These are phyloP conservation scores for Phyto melanocephala DNA, from an alignment of 2,888 invertebrate species.

Conservation along the genomic window DNA sequence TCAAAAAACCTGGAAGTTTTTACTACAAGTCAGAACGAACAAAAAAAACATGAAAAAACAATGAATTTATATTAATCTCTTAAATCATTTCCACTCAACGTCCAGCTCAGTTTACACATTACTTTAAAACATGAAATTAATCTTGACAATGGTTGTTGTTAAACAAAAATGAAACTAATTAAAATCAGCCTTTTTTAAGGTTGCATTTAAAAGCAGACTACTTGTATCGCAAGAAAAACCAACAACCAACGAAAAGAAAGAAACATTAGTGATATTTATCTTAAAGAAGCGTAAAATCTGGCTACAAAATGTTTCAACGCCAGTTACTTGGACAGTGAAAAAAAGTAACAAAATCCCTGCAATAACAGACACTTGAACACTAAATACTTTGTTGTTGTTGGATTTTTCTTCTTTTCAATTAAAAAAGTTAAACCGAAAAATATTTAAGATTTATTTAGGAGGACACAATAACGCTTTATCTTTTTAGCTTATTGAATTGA, in stretches of 20 bases:
- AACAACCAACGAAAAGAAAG: not conserved
- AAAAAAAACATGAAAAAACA: not conserved
- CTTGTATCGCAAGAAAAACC: too few relatives aligned
- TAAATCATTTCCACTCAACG: conserved; percentile 53
- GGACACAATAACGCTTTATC: too few relatives aligned
- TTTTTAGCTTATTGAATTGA: too few relatives aligned
- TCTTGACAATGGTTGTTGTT: conserved; percentile 45
- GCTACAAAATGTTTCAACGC: conserved; percentile 43
- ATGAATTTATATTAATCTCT: conserved; percentile 46
- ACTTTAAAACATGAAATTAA: conserved; percentile 33
- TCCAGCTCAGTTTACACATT: conserved; percentile 59
- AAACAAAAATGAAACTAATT: conserved; percentile 57
- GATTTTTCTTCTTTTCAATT: too few relatives aligned
- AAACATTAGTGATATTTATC: conserved; percentile 47
- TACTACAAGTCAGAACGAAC: too few relatives aligned
- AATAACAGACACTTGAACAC: conserved; percentile 19
- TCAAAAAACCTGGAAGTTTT: too few relatives aligned
- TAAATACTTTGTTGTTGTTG: too few relatives aligned
- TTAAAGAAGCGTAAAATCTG: conserved; percentile 38
- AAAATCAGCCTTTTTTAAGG: conserved; percentile 41
- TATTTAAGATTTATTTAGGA: too few relatives aligned
- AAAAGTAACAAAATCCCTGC: not conserved
- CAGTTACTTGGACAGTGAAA: too few relatives aligned
- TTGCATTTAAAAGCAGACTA: too few relatives aligned
- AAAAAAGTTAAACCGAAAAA: too few relatives aligned